These are phyloP conservation scores for Onychorhynchus coronatus DNA, from an alignment of 2,113 vertebrate genomes.

Conservation along the genomic window DNA sequence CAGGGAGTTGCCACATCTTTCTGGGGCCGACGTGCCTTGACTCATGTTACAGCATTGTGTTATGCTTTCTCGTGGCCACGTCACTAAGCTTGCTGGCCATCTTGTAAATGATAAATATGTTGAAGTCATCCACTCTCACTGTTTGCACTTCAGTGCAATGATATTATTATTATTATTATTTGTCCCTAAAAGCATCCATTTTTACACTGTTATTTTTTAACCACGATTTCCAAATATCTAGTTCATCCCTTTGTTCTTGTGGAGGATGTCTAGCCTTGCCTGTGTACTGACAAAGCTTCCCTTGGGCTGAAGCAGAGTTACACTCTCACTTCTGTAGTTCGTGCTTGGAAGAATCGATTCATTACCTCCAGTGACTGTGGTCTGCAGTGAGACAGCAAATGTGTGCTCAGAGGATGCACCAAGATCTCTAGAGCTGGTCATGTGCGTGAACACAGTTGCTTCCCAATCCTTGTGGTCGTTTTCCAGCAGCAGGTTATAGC, in stretches of 20 bases:
- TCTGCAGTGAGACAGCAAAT: background rate
- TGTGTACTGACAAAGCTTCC: background rate
- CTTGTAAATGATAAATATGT: background rate
- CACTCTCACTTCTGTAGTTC: background rate
- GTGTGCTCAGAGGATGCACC: background rate
- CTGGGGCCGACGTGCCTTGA: background rate
- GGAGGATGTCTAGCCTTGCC: background rate
- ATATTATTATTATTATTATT: background rate
- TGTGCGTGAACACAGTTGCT: background rate
- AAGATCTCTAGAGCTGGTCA: background rate
- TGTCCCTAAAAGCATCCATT: background rate
- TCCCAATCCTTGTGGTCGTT: background rate
- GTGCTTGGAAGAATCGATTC: background rate
- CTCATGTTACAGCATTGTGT: background rate
- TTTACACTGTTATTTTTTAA: background rate
- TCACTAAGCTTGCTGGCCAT: background rate
- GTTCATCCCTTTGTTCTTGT: background rate
- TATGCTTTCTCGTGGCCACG: background rate
- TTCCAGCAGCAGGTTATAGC: background rate
- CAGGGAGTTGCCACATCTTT: background rate
- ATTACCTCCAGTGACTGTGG: background rate
- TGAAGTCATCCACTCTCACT: background rate
- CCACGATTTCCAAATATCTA: background rate
- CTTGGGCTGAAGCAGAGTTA: background rate
- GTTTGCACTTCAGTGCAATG: background rate